Conservation (phyloP, 2,797 vertebrate genomes). For the Sylvilagus floridanus region DNA sequence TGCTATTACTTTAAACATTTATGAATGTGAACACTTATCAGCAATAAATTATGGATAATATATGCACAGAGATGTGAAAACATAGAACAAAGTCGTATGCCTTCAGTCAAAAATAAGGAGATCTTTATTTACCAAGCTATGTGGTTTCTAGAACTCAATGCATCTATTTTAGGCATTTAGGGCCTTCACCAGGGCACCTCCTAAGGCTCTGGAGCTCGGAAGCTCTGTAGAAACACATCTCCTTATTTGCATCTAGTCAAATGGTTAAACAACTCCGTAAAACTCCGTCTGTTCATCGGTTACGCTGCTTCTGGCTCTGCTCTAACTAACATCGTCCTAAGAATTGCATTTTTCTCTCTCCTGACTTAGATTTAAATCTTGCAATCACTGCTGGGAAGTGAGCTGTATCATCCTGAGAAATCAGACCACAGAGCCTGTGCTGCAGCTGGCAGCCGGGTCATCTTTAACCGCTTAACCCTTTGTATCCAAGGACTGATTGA, state of each 20-base stretch:
- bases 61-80: conserved; percentile 55
- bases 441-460: conserved; percentile 80
- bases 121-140: conserved; percentile 58
- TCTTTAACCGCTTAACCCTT: conserved; percentile 83
- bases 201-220: neutral
- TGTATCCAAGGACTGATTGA: conserved; percentile 70
- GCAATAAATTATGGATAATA: conserved; percentile 71
- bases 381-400: conserved; percentile 80
- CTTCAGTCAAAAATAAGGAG: conserved; percentile 56
- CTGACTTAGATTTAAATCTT: conserved; percentile 85
- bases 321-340: conserved; percentile 71
- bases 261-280: conserved; percentile 67
- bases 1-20: conserved; percentile 66
- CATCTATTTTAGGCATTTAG: conserved; percentile 7
- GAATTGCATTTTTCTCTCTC: conserved; percentile 81
- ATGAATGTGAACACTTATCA: conserved; percentile 71
- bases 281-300: conserved; percentile 62
- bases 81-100: conserved; percentile 30
- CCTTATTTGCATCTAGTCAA: conserved; percentile 50
- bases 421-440: conserved; percentile 82
- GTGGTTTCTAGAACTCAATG: conserved; percentile 44
- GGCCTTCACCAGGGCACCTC: neutral
- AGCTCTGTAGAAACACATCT: conserved; percentile 28
- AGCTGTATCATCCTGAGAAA: conserved; percentile 83
- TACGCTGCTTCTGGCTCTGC: conserved; percentile 72